Evolutionary conservation across 2,888 invertebrate species (phyloP).

Genomic region (Drosophila diplacantha): DNA sequence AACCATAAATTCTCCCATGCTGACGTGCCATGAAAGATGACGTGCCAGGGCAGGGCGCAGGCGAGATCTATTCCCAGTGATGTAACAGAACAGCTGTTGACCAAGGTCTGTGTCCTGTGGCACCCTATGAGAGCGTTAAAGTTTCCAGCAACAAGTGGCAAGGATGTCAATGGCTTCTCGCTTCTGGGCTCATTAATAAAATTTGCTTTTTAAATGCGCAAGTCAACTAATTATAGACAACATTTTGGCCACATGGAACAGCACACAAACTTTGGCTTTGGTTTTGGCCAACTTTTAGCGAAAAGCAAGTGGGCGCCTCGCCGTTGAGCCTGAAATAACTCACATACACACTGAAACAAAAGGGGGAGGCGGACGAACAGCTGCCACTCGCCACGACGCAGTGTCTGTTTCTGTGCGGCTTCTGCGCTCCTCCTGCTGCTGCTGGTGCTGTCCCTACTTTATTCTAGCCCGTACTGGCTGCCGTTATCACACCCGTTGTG

Average conservation of each 20-base stretch:
- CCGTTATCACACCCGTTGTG: constrained; percentile 68
- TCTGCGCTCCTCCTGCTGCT: constrained; percentile 3
- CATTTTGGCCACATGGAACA: constrained; percentile 40
- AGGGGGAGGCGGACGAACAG: constrained; percentile 10
- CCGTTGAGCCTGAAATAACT: constrained; percentile 43
- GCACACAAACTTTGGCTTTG: constrained; percentile 20
- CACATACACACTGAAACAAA: constrained; percentile 12
- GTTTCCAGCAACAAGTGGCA: constrained; percentile 55
- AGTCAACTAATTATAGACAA: constrained; percentile 48
- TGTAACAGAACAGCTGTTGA: constrained; percentile 39
- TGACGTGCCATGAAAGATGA: constrained; percentile 57
- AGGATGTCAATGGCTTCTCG: constrained; percentile 10
- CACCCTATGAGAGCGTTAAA: constrained; percentile 1
- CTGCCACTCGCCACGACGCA: constrained; percentile 51
- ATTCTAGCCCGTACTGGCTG: constrained; percentile 45
- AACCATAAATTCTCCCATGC: constrained; percentile 55
- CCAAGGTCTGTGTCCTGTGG: constrained; percentile 4
- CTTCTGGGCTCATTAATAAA: constrained; percentile 28
- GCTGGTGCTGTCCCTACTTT: constrained; percentile 35
- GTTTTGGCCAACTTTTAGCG: constrained; percentile 36
- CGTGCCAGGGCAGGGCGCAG: constrained; percentile 34
- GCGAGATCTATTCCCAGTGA: constrained; percentile 24
- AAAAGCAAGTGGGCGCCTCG: constrained; percentile 54
- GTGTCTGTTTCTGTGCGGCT: constrained; percentile 42
- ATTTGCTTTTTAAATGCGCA: constrained; percentile 45